phyloP scores from a whole-genome alignment of 2,888 invertebrate genomes.

The Chymomyza amoena region DNA sequence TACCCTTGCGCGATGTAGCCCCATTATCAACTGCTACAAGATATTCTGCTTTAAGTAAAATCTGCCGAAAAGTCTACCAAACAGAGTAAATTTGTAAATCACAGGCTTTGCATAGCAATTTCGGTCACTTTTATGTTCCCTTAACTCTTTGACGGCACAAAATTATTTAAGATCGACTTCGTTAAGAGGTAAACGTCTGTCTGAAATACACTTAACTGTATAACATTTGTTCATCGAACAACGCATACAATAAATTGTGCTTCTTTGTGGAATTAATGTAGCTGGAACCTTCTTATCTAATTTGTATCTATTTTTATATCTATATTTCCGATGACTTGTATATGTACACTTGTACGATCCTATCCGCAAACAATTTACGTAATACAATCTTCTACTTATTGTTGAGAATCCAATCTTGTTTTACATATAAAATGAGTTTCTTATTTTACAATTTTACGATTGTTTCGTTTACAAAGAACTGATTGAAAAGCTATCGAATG shows the following conservation, averaged over 20 bases:
- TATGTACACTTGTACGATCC: neutral
- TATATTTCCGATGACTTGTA: neutral
- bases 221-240: neutral
- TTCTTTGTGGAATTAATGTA: neutral
- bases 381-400: neutral
- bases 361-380: neutral
- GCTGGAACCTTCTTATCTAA: neutral
- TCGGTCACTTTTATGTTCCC: neutral
- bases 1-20: no score
- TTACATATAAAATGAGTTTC: no score
- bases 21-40: no score
- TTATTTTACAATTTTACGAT: neutral
- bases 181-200: neutral
- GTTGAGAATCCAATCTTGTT: neutral
- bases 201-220: neutral
- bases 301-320: neutral
- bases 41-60: neutral
- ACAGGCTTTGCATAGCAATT: neutral
- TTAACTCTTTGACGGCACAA: neutral
- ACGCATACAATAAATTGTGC: neutral
- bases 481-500: neutral
- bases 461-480: neutral
- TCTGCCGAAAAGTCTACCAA: no score
- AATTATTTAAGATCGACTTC: neutral
- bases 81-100: no score